Base-by-base conservation (phyloP, 1,140 invertebrate genomes). In the Caerostris darwini region DNA sequence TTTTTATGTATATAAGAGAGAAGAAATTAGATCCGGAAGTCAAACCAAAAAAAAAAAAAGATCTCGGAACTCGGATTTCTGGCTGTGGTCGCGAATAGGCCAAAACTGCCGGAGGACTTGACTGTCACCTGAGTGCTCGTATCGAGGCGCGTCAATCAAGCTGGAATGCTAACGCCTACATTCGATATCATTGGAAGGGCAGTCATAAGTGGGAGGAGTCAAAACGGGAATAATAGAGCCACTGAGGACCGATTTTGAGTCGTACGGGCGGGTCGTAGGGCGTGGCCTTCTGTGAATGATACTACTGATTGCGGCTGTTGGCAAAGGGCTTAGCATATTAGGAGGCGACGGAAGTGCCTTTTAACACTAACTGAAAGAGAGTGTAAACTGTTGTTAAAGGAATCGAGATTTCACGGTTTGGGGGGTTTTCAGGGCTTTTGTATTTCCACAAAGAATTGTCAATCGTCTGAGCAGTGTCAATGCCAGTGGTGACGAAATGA, bases 41-140 rank as follows among this genome's bases (percentile, higher is more conserved):
- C 34, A 50, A 8, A 71, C 71, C 6, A 50, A 5, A 12, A 50
- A 5, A 12, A 71, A 77, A 77, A 77, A 77, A 77, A 77, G 71
- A 53, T 50, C 71, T 77, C 71, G 0, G 34, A 10, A 77, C 34
- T 77, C 71, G 53, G 92, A 87, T 87, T 93, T 59, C 92, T 77
- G 57, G 59, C 61, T 93, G 92, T 61, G 92, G 92, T 93, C 82
- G 81, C 64, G 92, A 93, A 85, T 93, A 87, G 82, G 82, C 90
- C 67, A 93, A 93, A 93, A 93, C 92, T 93, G 92, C 92, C 92
- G 82, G 77, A 69, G 92, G 92, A 87, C 92, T 59, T 71, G 56
- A 67, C 53, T 83, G 83, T 93, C 92, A 93, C 92, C 82, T 93
- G 92, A 85, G 64, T 71, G 58, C 83, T 77, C 92, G 19, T 87